These are phyloP conservation scores for Antheraea mylitta DNA, from an alignment of 1,140 invertebrate genomes.

Conservation along the genomic window DNA sequence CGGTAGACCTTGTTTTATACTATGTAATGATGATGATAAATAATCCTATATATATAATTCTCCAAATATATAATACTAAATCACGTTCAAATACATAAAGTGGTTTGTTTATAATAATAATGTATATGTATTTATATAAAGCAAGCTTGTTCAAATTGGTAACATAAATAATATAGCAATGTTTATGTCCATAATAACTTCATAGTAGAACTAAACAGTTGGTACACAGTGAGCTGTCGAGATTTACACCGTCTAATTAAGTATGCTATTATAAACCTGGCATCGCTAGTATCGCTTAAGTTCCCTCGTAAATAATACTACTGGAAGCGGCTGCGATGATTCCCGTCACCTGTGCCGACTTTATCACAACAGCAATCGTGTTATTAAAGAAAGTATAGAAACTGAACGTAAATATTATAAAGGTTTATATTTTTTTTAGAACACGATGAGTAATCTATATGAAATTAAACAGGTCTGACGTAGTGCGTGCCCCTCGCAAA, in stretches of 20 bases:
- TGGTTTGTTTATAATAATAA: not conserved
- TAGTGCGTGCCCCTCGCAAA: too few species aligned
- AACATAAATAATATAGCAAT: not conserved
- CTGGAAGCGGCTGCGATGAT: conserved; percentile 28
- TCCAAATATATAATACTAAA: too few species aligned
- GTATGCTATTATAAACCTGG: conserved; percentile 15
- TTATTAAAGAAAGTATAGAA: not conserved
- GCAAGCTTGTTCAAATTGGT: not conserved
- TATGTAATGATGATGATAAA: too few species aligned
- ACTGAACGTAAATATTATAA: not conserved
- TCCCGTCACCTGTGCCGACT: conserved; percentile 39
- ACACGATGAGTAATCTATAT: too few species aligned
- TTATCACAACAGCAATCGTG: conserved; percentile 1
- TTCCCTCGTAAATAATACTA: conserved; percentile 38
- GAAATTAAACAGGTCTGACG: too few species aligned
- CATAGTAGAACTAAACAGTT: not conserved
- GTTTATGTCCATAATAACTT: not conserved
- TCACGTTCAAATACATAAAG: too few species aligned
- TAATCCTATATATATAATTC: too few species aligned
- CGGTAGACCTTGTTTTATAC: too few species aligned
- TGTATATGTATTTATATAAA: not conserved
- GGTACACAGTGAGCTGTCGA: not conserved
- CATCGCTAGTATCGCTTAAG: conserved; percentile 28
- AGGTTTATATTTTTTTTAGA: not conserved
- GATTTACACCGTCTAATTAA: not conserved